These are phyloP conservation scores for Herminia tarsipennalis DNA, from an alignment of 2,888 invertebrate genomes.

Conservation along the genomic window DNA sequence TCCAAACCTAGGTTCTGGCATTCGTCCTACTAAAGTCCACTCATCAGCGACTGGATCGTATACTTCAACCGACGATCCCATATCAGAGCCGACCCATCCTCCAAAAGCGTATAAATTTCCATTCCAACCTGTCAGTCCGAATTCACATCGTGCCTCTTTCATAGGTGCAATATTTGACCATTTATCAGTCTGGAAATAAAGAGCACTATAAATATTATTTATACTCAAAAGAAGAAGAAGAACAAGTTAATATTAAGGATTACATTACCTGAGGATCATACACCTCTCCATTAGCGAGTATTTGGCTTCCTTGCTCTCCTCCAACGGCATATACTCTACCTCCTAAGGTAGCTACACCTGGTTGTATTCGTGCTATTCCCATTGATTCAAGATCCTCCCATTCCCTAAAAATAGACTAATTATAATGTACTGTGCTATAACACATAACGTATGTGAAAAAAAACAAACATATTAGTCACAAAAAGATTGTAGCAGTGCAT, in stretches of 20 bases:
- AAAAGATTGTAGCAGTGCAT: too few relatives aligned
- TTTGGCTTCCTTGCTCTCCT: constrained; percentile 95
- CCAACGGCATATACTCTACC: constrained; percentile 96
- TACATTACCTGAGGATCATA: constrained; percentile 88
- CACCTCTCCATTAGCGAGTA: constrained; percentile 94
- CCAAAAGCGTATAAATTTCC: constrained; percentile 95
- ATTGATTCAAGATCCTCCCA: constrained; percentile 94
- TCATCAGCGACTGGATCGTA: constrained; percentile 92
- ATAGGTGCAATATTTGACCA: constrained; percentile 89
- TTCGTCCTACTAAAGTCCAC: constrained; percentile 91
- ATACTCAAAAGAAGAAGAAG: too few relatives aligned
- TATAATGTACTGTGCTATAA: too few relatives aligned
- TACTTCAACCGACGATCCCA: constrained; percentile 94
- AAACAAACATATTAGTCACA: neutral
- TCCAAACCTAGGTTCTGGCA: constrained; percentile 94
- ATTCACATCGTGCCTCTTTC: constrained; percentile 95
- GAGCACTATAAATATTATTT: neutral
- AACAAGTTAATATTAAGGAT: too few relatives aligned
- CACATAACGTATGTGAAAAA: too few relatives aligned
- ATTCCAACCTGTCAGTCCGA: constrained; percentile 94
- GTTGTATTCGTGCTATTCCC: constrained; percentile 93
- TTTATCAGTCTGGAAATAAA: constrained; percentile 74
- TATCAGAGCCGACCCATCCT: constrained; percentile 97
- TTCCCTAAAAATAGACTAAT: constrained; percentile 76
- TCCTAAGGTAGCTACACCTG: constrained; percentile 93